Evolutionary conservation across 1,140 invertebrate genomes (phyloP).

Genomic region (Bradynema listronoti): DNA sequence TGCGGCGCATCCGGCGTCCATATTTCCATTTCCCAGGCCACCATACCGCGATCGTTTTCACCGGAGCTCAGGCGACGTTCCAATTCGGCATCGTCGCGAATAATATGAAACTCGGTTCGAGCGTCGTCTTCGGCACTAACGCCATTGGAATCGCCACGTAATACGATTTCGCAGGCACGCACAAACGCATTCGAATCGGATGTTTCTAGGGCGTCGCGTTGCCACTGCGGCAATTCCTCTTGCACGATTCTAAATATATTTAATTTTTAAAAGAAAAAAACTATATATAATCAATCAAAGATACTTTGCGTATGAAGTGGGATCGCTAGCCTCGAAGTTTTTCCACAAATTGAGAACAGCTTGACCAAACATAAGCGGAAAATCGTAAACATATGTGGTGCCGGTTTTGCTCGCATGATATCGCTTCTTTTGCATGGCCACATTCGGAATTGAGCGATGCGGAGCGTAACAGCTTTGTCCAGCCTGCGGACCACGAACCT

Average conservation of each 20-base stretch:
- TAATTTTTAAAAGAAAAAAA: too few species aligned
- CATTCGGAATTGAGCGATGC: constrained; percentile 58
- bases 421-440: constrained; percentile 90
- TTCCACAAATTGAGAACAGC: constrained; percentile 73
- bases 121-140: too few species aligned
- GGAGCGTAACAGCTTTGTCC: constrained; percentile 21
- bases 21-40: constrained; percentile 79
- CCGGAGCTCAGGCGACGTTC: constrained; percentile 67
- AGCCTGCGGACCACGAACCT: constrained; percentile 21
- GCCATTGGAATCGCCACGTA: too few species aligned
- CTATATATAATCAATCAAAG: too few species aligned
- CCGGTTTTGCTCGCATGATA: constrained; percentile 90
- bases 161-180: too few species aligned
- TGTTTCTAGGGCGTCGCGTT: too few species aligned
- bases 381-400: constrained; percentile 96
- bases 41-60: constrained; percentile 91
- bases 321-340: constrained; percentile 69
- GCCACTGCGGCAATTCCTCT: too few species aligned
- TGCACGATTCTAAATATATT: too few species aligned
- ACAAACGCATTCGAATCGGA: too few species aligned
- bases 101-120: too few species aligned
- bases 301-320: constrained; percentile 35
- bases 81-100: constrained; percentile 9
- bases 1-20: constrained; percentile 87
- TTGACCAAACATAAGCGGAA: constrained; percentile 91